Base-by-base conservation (phyloP, 2,888 invertebrate species). In the Bhutanitis thaidina region DNA sequence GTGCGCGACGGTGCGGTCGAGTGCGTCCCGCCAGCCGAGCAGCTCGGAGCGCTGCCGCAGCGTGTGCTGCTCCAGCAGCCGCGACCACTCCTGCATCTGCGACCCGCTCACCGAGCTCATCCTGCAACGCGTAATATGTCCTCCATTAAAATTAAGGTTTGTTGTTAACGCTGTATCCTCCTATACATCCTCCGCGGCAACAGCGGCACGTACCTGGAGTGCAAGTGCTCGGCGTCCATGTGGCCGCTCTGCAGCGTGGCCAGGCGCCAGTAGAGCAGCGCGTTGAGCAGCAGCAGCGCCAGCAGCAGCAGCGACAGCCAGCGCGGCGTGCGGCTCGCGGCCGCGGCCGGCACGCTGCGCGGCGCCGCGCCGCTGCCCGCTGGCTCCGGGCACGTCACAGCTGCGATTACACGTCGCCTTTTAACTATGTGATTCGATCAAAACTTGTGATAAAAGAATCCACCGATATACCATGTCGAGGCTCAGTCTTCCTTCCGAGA, bases 261-360 rank as follows among this genome's bases (percentile, higher is more conserved):
- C 61, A 97, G 90, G 84, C 95, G 94, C 86, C 95, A 94, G 90
- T 96, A 96, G 54, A 97, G 92, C 76, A 95, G 90, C 58, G 94
- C 94, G 72, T 94, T 92, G 59, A 93, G 64, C 36, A 92, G 20
- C 20, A 20, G 20, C 20, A 20, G 20, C 20, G 20, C 20, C 20
- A 20, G 20, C 20, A 20, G 20, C 58, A 94, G 90, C 60, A 92
- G 90, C 58, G 92, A 82, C 67, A 94, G 87, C 78, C 47, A 35
- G 57, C 41, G 45, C 39, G 3, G 57, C 12, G 46, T 44, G 54
- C 55, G 8, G 12, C 29, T 5, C 5, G 43, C 13, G 12, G n/a
- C 29, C 16, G 29, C 10, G n/a, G 8, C 27, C 27, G 8, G 7
- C 1, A 34, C 27, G 7, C 39, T 15, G 7, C 43, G 15, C 1